Evolutionary conservation across 1,140 invertebrate species (phyloP).

Genomic region (Artemia franciscana): DNA sequence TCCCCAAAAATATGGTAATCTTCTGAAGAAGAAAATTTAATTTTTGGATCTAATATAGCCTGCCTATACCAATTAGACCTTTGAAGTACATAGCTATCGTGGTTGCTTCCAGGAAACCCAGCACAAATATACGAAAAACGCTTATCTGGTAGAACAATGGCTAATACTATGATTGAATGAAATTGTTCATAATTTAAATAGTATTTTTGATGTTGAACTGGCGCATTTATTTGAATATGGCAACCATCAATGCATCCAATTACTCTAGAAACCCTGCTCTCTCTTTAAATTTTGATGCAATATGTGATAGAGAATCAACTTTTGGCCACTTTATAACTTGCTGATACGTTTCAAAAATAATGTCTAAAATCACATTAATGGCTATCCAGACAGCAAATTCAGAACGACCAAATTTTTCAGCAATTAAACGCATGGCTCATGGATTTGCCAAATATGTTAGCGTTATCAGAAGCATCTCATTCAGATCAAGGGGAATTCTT

Average conservation of each 20-base stretch:
- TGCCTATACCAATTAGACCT: neutral
- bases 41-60: neutral
- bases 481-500: neutral
- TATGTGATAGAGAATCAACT: neutral
- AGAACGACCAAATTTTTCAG: neutral
- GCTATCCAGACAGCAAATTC: neutral
- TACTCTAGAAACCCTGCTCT: neutral
- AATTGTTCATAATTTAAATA: constrained; percentile 6
- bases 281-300: constrained; percentile 1
- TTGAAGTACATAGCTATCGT: constrained; percentile 6
- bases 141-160: neutral
- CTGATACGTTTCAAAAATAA: neutral
- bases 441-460: neutral
- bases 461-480: neutral
- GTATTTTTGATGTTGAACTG: constrained; percentile 1
- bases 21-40: neutral
- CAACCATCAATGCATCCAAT: constrained; percentile 6
- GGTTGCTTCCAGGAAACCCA: constrained; percentile 7
- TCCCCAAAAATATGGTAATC: neutral
- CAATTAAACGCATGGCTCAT: neutral
- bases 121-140: constrained; percentile 2
- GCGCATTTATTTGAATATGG: constrained; percentile 3
- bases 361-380: neutral
- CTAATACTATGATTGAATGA: constrained; percentile 2
- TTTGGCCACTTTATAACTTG: constrained; percentile 4